phyloP scores from a whole-genome alignment of 1,140 invertebrate genomes.

The Battus philenor region DNA sequence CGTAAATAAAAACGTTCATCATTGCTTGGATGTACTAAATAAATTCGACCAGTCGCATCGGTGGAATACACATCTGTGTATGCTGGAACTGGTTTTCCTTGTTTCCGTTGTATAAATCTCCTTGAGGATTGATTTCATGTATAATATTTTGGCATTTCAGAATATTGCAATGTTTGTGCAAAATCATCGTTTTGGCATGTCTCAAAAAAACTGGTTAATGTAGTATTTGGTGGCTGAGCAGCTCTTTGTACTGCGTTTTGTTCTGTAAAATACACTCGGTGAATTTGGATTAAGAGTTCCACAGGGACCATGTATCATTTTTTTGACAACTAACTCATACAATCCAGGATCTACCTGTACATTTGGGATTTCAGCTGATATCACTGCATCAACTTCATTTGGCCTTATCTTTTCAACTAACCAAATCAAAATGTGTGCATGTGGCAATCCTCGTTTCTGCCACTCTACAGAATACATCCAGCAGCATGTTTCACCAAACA shows the following conservation, averaged over 20 bases:
- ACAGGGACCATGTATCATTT: constrained; percentile 63
- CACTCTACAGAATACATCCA: background rate
- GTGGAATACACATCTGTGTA: constrained; percentile 32
- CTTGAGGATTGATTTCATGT: constrained; percentile 18
- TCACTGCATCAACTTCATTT: constrained; percentile 50
- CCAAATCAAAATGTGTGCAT: constrained; percentile 29
- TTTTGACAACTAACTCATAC: constrained; percentile 39
- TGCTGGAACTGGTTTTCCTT: constrained; percentile 25
- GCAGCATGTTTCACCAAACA: background rate
- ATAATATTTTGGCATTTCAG: constrained; percentile 28
- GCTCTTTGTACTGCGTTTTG: constrained; percentile 28
- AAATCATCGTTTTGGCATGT: constrained; percentile 29
- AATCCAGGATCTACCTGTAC: constrained; percentile 39
- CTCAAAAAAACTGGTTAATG: constrained; percentile 39
- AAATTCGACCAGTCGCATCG: constrained; percentile 16
- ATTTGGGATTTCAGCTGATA: constrained; percentile 70
- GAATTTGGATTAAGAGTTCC: constrained; percentile 25
- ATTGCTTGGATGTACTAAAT: constrained; percentile 31
- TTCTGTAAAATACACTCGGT: constrained; percentile 28
- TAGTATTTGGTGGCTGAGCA: constrained; percentile 30
- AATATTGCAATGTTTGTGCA: constrained; percentile 30
- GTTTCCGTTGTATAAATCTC: constrained; percentile 27
- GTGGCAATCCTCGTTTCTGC: constrained; percentile 17
- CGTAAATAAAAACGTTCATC: constrained; percentile 35
- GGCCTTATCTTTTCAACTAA: constrained; percentile 37